Evolutionary conservation across 2,888 invertebrate genomes (phyloP).

Genomic region (Acanthosepion pharaonis): DNA sequence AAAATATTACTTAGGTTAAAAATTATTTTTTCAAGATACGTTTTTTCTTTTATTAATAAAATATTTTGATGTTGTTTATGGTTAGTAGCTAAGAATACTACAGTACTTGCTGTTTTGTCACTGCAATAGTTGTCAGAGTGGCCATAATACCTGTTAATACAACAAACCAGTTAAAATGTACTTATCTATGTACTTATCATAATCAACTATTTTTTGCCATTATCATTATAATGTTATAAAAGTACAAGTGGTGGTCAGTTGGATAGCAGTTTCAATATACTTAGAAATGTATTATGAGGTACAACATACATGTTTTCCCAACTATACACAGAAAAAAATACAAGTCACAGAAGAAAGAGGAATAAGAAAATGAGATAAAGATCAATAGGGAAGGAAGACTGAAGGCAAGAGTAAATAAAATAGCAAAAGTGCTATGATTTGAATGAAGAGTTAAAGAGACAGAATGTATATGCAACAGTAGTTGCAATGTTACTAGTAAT

Average conservation of each 20-base stretch:
- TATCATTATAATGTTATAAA: background rate
- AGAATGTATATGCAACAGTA: constrained; percentile 25
- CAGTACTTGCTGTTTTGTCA: background rate
- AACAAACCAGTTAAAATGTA: background rate
- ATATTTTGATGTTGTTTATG: background rate
- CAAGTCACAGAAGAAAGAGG: background rate
- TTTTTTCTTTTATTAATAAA: too few relatives aligned
- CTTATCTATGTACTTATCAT: background rate
- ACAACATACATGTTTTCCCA: background rate
- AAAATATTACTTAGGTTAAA: background rate
- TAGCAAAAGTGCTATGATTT: background rate
- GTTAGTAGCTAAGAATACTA: background rate
- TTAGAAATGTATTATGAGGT: background rate
- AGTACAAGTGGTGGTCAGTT: background rate
- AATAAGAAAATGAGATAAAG: constrained; percentile 33
- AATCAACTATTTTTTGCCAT: background rate
- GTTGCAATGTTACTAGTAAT: constrained; percentile 34
- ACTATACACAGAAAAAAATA: background rate
- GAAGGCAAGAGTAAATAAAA: background rate
- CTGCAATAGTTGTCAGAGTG: background rate
- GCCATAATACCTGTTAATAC: background rate
- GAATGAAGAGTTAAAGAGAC: background rate
- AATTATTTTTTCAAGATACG: background rate
- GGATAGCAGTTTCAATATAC: background rate
- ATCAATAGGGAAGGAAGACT: constrained; percentile 25